Percentiles rank a stretch among this genome's conserved stretches.
Evolutionary conservation across 2,888 invertebrate genomes (phyloP).

Genomic region (Vesta saturnalis): DNA sequence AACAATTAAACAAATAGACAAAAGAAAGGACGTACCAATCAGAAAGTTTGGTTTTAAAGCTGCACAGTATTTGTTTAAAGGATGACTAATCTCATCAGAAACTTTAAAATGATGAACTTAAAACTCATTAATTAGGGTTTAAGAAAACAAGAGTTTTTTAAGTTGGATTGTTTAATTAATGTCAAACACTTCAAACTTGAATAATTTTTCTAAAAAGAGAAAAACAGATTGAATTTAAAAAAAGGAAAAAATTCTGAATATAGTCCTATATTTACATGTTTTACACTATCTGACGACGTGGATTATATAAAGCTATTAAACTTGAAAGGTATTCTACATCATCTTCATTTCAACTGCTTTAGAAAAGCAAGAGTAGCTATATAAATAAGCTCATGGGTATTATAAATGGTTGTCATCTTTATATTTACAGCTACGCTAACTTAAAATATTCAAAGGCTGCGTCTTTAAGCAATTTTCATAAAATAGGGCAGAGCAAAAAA

Average conservation of each 20-base stretch:
- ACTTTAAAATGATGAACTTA: neutral
- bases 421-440: slow-evolving; percentile 30
- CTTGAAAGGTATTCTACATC: slow-evolving; percentile 14
- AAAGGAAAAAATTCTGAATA: neutral
- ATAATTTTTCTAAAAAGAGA: neutral
- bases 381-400: slow-evolving; percentile 25
- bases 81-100: slow-evolving; percentile 10
- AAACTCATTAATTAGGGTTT: slow-evolving; percentile 12
- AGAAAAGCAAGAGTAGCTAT: slow-evolving; percentile 14
- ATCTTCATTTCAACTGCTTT: slow-evolving; percentile 15
- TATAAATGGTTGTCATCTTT: slow-evolving; percentile 32
- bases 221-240: neutral
- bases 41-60: neutral
- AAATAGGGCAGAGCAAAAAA: slow-evolving; percentile 33
- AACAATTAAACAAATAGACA: no score
- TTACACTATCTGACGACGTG: slow-evolving; percentile 8
- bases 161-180: neutral
- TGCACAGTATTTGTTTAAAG: neutral
- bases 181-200: neutral
- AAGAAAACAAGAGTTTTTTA: neutral
- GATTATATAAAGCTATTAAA: slow-evolving; percentile 9
- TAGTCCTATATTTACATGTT: neutral
- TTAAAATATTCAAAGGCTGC: slow-evolving; percentile 34
- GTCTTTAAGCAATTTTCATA: slow-evolving; percentile 34
- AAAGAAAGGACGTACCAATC: neutral